Percentiles rank a stretch among this genome's conserved stretches.
phyloP scores from a whole-genome alignment of 2,797 vertebrate species.

The Pithecia hirsuta region DNA sequence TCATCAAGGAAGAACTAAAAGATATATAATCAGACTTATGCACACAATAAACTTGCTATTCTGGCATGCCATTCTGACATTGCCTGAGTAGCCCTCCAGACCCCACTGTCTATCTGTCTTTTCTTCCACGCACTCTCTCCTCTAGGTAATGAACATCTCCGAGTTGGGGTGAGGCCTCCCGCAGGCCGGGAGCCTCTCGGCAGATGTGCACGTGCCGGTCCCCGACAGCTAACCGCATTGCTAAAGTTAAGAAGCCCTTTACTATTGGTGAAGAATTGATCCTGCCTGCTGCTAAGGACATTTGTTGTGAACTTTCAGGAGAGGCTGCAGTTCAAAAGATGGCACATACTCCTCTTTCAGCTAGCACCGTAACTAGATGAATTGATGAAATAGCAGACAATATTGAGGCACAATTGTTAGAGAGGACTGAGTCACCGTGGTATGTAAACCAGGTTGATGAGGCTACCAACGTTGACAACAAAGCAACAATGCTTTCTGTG shows the following conservation, averaged over 20 bases:
- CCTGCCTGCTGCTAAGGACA: not conserved
- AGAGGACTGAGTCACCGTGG: not conserved
- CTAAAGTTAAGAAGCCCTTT: not conserved
- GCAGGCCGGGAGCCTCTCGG: too few species aligned
- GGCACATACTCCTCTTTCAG: not conserved
- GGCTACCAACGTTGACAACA: not conserved
- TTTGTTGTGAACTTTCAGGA: not conserved
- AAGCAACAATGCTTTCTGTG: not conserved
- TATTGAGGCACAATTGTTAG: not conserved
- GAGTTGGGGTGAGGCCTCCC: too few species aligned
- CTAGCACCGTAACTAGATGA: not conserved
- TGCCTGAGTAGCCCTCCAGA: too few species aligned
- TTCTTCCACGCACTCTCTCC: too few species aligned
- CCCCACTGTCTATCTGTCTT: too few species aligned
- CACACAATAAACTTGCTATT: too few species aligned
- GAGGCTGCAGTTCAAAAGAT: not conserved
- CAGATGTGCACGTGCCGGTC: too few species aligned
- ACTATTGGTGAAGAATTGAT: not conserved
- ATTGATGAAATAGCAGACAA: not conserved
- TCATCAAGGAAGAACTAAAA: too few species aligned
- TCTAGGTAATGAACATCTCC: too few species aligned
- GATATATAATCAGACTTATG: too few species aligned
- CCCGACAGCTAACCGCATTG: not conserved
- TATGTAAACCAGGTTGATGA: not conserved
- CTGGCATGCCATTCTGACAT: too few species aligned